Evolutionary conservation across 2,113 vertebrate species (phyloP).

Genomic region (Lophius piscatorius): DNA sequence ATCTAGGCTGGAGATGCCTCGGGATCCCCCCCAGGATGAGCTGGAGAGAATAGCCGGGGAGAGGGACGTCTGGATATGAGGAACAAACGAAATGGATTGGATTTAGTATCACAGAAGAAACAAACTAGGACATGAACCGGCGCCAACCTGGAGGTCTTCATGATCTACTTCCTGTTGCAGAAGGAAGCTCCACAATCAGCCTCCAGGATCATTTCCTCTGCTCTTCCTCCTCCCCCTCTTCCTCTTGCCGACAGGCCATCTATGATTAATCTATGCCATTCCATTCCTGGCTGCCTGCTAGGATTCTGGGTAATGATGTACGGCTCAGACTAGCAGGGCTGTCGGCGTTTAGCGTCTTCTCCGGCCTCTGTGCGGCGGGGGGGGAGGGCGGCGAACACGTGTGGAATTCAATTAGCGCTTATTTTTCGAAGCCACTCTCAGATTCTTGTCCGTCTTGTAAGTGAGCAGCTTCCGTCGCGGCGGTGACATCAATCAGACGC

Average conservation of each 20-base stretch:
- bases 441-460: slow-evolving; percentile 43
- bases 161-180: slow-evolving; percentile 12
- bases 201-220: slow-evolving; percentile 29
- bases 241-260: slow-evolving; percentile 31
- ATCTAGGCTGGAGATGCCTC: too few relatives aligned
- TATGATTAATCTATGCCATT: slow-evolving; percentile 68
- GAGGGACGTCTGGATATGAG: too few relatives aligned
- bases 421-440: slow-evolving; percentile 6
- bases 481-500: slow-evolving; percentile 53
- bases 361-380: slow-evolving; percentile 5
- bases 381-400: slow-evolving; percentile 3
- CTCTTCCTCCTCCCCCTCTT: too few relatives aligned
- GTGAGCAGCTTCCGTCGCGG: slow-evolving; percentile 46
- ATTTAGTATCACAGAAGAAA: too few relatives aligned
- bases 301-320: slow-evolving; percentile 70
- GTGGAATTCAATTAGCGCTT: slow-evolving; percentile 64
- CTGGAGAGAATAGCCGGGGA: too few relatives aligned
- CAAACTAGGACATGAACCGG: too few relatives aligned
- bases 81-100: too few relatives aligned
- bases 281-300: slow-evolving; percentile 58
- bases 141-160: too few relatives aligned
- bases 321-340: slow-evolving; percentile 38
- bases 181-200: slow-evolving; percentile 23
- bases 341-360: slow-evolving; percentile 41
- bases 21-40: too few relatives aligned